A percentile compares a stretch with the other conserved stretches of the same genome.
These are phyloP conservation scores for Neotoxoptera formosana DNA, from an alignment of 1,140 invertebrate genomes.

Conservation along the genomic window DNA sequence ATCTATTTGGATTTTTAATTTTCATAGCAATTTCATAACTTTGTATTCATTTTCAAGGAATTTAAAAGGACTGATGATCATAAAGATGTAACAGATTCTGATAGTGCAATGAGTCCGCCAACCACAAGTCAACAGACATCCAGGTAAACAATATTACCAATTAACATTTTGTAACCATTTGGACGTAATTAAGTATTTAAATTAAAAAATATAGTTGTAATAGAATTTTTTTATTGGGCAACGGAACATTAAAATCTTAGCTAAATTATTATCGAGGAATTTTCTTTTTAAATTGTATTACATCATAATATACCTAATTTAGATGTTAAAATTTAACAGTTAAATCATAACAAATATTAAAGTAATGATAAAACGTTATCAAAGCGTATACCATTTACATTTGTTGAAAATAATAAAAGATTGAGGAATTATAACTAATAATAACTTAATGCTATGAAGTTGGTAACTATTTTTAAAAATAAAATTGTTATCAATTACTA, in stretches of 20 bases:
- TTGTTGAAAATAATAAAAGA: no score
- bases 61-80: conserved; percentile 28
- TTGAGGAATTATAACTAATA: no score
- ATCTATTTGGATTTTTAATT: background rate
- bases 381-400: background rate
- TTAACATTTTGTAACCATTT: background rate
- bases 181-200: background rate
- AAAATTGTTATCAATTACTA: no score
- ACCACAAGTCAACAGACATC: conserved; percentile 46
- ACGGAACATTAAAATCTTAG: no score
- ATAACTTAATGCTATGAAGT: no score
- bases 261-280: background rate
- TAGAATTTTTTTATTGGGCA: no score
- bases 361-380: background rate
- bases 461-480: no score
- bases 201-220: background rate
- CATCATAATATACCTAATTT: no score
- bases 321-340: no score
- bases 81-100: conserved; percentile 42
- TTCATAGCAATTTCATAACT: background rate
- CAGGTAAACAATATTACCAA: conserved; percentile 38
- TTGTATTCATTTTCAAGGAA: background rate
- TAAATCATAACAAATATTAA: background rate
- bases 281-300: background rate
- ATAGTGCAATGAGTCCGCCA: conserved; percentile 40